Conservation (phyloP, 1,140 invertebrate species). For the Tetramorium simillimum region DNA sequence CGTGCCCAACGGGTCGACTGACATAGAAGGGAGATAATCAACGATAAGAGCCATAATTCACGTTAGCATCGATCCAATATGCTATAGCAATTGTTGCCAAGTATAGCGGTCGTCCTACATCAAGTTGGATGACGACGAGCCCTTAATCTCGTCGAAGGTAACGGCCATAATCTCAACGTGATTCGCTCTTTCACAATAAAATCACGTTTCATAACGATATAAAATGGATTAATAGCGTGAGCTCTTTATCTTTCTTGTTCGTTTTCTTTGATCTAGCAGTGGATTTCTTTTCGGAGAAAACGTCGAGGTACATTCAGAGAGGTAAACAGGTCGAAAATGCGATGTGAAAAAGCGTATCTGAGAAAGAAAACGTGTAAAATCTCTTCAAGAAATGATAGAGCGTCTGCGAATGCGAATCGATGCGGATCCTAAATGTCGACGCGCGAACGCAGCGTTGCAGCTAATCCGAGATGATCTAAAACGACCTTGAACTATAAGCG, state of each 20-base stretch:
- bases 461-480: conserved; percentile 51
- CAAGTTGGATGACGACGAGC: conserved; percentile 4
- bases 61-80: conserved; percentile 32
- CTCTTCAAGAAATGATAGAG: neutral
- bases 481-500: conserved; percentile 54
- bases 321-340: neutral
- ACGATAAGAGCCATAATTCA: conserved; percentile 49
- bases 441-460: conserved; percentile 22
- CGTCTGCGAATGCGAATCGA: conserved; percentile 17
- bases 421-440: conserved; percentile 31
- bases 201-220: neutral
- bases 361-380: neutral
- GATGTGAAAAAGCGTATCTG: neutral
- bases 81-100: neutral
- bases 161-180: neutral
- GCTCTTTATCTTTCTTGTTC: neutral
- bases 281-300: neutral
- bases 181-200: neutral
- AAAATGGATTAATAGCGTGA: neutral
- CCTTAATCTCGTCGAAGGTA: conserved; percentile 14
- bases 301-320: neutral
- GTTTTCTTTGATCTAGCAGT: neutral
- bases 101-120: conserved; percentile 5
- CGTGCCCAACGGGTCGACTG: neutral
- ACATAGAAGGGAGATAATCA: conserved; percentile 41